Base-by-base conservation (phyloP, 2,888 invertebrate species). In the Hirtodrosophila confusa region DNA sequence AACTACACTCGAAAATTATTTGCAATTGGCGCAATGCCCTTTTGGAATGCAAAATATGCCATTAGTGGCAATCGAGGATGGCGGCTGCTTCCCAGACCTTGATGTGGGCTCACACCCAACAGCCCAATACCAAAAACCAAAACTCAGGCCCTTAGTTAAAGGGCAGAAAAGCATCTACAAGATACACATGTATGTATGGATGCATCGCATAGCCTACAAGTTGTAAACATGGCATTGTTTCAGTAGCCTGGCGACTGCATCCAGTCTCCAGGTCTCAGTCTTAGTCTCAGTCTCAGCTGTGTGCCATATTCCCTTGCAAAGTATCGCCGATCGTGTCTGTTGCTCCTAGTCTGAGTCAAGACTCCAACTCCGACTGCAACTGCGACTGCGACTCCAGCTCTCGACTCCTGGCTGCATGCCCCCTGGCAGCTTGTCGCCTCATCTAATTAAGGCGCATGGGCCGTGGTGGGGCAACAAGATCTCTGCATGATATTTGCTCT, bases 191-290 rank as follows among this genome's bases (percentile, higher is more conserved):
- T 53, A 57, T 45, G 48, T 47, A 58, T 62, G 75, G 65, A 74
- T 72, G 65, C 66, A 69, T 63, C 35, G 64, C 74, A 84, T 80
- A 74, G 70, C 69, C 69, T 83, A 89, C 89, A 90, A 87, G 80
- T 84, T 89, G 89, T 89, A 89, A 89, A 89, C 89, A 89, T 88
- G 80, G 82, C 78, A 87, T 82, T 82, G 82, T 82, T 84, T 70
- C 49, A 39, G 51, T 39, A 36, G 17, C 48, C 51, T 9, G 44
- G 44, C 40, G 63, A 43, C 53, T 44, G 35, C 31, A 10, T 31
- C 27, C 48, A 31, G 62, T 37, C 56, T 54, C 37, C 17, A 17
- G 17, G 17, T 17, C 17, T 17, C 17, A 1, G 17, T 17, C 17
- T 17, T 2, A 17, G 17, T 17, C 17, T 17, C 17, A 17, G 17